phyloP scores from a whole-genome alignment of 2,113 vertebrate species.

The Pollimyrus isidori region DNA sequence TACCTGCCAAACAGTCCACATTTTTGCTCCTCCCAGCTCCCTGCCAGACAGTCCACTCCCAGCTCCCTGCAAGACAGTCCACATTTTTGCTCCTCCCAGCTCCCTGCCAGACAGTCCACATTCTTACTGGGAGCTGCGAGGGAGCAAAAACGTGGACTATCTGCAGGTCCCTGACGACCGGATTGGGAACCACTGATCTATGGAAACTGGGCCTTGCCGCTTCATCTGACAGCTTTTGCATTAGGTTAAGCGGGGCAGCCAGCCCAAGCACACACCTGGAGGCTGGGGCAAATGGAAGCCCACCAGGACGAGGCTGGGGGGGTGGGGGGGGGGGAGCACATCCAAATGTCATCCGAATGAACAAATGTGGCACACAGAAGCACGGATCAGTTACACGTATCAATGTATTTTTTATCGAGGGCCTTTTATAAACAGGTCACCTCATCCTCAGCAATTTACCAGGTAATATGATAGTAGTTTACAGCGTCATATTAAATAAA shows the following conservation, averaged over 20 bases:
- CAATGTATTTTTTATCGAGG: not conserved
- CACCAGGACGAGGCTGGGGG: not conserved
- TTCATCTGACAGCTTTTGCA: not conserved
- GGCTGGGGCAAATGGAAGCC: not conserved
- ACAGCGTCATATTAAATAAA: not conserved
- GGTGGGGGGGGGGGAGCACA: not conserved
- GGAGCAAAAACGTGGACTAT: not conserved
- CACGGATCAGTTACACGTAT: not conserved
- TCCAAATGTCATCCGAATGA: not conserved
- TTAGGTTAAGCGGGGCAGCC: not conserved
- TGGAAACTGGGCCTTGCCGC: not conserved
- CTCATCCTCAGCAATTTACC: not conserved
- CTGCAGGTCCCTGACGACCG: not conserved
- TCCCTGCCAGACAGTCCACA: too few species aligned
- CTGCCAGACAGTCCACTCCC: too few species aligned
- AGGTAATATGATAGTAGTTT: not conserved
- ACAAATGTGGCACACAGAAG: not conserved
- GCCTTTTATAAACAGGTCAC: not conserved
- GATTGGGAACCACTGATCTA: not conserved
- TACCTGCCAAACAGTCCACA: too few species aligned
- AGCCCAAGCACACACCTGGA: not conserved
- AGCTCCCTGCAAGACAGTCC: too few species aligned
- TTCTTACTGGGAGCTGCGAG: not conserved
- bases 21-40: too few species aligned
- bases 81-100: too few species aligned